A percentile compares a stretch with the other conserved stretches of the same genome.
phyloP scores from a whole-genome alignment of 2,113 vertebrate genomes.

The Telmatochromis sp. region DNA sequence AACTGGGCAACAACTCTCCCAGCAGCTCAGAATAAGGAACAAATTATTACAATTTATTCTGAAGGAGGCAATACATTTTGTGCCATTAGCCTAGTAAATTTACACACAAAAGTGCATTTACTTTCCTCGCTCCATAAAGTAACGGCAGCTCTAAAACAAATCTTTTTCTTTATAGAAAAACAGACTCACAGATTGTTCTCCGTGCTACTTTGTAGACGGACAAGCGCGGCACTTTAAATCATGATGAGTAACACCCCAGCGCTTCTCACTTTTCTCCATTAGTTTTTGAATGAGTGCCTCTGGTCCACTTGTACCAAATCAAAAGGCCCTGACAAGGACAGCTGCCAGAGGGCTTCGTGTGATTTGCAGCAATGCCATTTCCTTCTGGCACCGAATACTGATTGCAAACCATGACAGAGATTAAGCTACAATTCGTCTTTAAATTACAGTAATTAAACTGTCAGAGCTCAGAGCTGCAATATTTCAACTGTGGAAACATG shows the following conservation, averaged over 20 bases:
- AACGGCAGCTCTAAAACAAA: not conserved
- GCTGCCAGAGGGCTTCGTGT: slow-evolving; percentile 20
- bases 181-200: not conserved
- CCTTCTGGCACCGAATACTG: slow-evolving; percentile 17
- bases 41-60: not conserved
- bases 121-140: not conserved
- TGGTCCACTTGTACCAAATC: slow-evolving; percentile 41
- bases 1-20: not conserved
- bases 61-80: not conserved
- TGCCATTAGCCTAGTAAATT: not conserved
- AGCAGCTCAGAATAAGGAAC: not conserved
- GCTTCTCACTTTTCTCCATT: slow-evolving; percentile 38
- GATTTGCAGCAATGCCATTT: slow-evolving; percentile 45
- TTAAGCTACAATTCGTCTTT: slow-evolving; percentile 34
- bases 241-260: not conserved
- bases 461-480: slow-evolving; percentile 28
- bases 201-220: not conserved
- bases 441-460: slow-evolving; percentile 56
- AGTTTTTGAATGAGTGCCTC: slow-evolving; percentile 43
- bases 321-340: slow-evolving; percentile 39
- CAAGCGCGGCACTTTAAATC: not conserved
- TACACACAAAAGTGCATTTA: not conserved
- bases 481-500: slow-evolving; percentile 22
- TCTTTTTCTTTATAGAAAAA: not conserved
- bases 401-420: slow-evolving; percentile 39